A percentile compares a stretch with the other conserved stretches of the same genome.
phyloP scores from a whole-genome alignment of 2,113 vertebrate species.

The Tyrannus savana region DNA sequence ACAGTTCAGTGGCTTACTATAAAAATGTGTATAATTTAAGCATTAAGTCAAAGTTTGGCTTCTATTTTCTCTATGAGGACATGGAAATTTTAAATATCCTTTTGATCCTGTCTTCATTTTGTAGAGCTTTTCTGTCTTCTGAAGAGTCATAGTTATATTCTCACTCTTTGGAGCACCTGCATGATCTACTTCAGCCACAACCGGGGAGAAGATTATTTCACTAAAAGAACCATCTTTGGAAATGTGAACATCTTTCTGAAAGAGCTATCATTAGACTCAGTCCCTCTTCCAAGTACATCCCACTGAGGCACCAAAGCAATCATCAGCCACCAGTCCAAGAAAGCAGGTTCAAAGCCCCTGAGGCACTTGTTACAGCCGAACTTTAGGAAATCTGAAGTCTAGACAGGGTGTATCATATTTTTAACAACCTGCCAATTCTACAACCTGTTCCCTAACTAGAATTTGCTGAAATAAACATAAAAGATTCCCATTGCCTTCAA shows the following conservation, averaged over 20 bases:
- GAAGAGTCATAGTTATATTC: neutral
- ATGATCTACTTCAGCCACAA: neutral
- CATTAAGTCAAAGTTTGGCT: conserved; percentile 7
- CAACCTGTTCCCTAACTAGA: neutral
- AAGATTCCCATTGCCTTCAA: conserved; percentile 30
- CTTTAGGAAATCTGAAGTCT: neutral
- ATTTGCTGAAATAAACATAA: conserved; percentile 39
- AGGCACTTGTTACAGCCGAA: neutral
- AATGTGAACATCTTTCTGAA: neutral
- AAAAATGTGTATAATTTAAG: conserved; percentile 1
- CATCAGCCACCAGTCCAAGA: neutral
- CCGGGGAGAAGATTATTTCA: neutral
- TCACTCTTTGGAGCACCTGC: neutral
- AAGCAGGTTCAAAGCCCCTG: neutral
- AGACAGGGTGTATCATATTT: neutral
- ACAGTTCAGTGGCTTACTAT: neutral
- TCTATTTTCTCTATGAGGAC: neutral
- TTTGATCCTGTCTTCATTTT: neutral
- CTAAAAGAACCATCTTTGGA: neutral
- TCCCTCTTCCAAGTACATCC: neutral
- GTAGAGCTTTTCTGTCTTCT: neutral
- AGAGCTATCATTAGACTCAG: neutral
- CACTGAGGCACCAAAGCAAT: neutral
- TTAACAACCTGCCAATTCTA: conserved; percentile 7
- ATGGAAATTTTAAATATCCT: neutral